A percentile compares a stretch with the other conserved stretches of the same genome.
These are phyloP conservation scores for Colinus virginianus DNA, from an alignment of 2,113 vertebrate genomes.

Conservation along the genomic window DNA sequence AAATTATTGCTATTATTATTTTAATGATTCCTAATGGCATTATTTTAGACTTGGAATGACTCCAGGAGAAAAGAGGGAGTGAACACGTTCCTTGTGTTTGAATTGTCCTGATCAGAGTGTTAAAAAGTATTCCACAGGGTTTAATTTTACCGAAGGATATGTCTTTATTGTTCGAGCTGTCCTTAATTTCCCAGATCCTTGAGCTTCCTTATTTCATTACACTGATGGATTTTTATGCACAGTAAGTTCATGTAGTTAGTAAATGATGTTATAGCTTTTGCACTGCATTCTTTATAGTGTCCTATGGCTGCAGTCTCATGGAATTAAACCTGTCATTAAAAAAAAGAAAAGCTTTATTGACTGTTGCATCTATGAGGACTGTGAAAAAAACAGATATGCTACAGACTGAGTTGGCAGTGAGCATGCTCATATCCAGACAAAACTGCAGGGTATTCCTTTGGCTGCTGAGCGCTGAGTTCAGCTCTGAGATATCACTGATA, in stretches of 20 bases:
- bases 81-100: neutral
- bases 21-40: neutral
- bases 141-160: neutral
- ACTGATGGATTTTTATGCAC: neutral
- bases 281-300: neutral
- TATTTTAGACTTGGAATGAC: neutral
- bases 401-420: neutral
- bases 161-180: neutral
- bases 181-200: neutral
- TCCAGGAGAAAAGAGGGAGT: neutral
- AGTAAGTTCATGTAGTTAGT: neutral
- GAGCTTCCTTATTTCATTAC: neutral
- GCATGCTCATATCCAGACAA: neutral
- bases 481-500: fast-evolving
- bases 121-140: neutral
- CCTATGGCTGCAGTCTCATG: conserved; percentile 15
- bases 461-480: neutral
- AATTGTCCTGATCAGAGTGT: neutral
- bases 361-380: neutral
- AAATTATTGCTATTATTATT: neutral
- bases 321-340: conserved; percentile 24
- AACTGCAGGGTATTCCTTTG: neutral
- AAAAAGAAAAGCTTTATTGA: neutral
- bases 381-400: neutral
- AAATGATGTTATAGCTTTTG: conserved; percentile 1